Evolutionary conservation across 1,140 invertebrate species (phyloP), one percentile per base, ranked within the genome.

Genomic region (Coenobita brevimanus): DNA sequence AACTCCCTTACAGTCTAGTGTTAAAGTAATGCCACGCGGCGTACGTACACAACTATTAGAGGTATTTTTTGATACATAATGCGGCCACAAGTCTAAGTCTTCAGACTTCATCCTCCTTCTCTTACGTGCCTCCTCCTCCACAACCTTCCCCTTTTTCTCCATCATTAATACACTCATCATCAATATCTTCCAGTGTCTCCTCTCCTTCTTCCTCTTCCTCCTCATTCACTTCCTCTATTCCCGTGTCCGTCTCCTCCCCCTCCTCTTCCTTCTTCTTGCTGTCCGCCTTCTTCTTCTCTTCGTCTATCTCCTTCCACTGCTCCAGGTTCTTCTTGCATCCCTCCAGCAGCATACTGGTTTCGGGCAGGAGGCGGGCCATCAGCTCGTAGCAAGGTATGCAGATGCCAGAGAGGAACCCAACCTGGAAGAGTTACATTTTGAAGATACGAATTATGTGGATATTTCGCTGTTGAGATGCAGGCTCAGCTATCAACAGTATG

Each of bases 381-480:
- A 96, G 92, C 57, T 94, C 94, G 91, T 97, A 97, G 92, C 96
- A 97, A 0, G 96, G 96, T 41, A 97, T 92, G 92, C 96, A 97
- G 90, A 97, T 97, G 17, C 95, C 95, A 86, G 93, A 95, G 50
- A 97, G 92, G 92, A 97, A 97, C 1, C 95, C 96, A 41, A 97
- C 96, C 95, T 96, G 92, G 91, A 36, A 38, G 81, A 84, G 46
- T 21, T 24, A 13, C 30, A 54, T 50, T 13, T 4, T 64, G 62
- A 36, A 80, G 21, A 69, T 10, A 69, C 30, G 36, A 21, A n/a
- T 36, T 21, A n/a, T 69, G 27, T 17, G 64, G 27, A n/a, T 69
- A 69, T n/a, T 57, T 57, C n/a, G n/a, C 13, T 15, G n/a, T 57
- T 57, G 13, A 15, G 0, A 15, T 15, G n/a, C n/a, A 57, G 54